A percentile compares a stretch with the other conserved stretches of the same genome.
Evolutionary conservation across 2,888 invertebrate species (phyloP).

Genomic region (Alsophila aescularia): DNA sequence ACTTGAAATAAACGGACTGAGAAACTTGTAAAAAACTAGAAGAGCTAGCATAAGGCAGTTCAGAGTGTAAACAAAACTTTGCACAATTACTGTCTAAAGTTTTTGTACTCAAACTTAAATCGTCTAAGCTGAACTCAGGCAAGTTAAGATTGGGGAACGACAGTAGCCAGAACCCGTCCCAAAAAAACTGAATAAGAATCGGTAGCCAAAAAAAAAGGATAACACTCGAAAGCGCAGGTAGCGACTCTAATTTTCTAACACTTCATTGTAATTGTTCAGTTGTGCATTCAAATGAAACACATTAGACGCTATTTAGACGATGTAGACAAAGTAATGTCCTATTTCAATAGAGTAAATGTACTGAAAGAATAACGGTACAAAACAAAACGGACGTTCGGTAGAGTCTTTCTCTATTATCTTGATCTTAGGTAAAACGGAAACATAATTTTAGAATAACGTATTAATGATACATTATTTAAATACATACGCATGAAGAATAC

Average conservation of each 20-base stretch:
- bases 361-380: neutral
- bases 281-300: slow-evolving; percentile 56
- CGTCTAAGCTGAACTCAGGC: slow-evolving; percentile 6
- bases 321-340: neutral
- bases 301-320: slow-evolving; percentile 49
- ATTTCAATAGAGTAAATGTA: slow-evolving; percentile 3
- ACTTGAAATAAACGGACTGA: slow-evolving; percentile 6
- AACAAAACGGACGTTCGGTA: neutral
- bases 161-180: slow-evolving; percentile 14
- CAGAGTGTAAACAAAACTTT: slow-evolving; percentile 1
- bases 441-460: neutral
- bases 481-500: too few species aligned
- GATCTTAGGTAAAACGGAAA: neutral
- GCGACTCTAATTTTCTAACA: slow-evolving; percentile 43
- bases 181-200: slow-evolving; percentile 34
- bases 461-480: too few species aligned
- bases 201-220: slow-evolving; percentile 51
- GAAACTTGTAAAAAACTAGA: neutral
- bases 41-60: neutral
- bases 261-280: slow-evolving; percentile 54
- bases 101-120: neutral
- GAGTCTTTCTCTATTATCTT: neutral
- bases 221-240: slow-evolving; percentile 57
- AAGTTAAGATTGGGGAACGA: slow-evolving; percentile 8
- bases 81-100: slow-evolving; percentile 7